These are phyloP conservation scores for Gobionotothen gibberifrons DNA, from an alignment of 2,797 vertebrate genomes.

Conservation along the genomic window DNA sequence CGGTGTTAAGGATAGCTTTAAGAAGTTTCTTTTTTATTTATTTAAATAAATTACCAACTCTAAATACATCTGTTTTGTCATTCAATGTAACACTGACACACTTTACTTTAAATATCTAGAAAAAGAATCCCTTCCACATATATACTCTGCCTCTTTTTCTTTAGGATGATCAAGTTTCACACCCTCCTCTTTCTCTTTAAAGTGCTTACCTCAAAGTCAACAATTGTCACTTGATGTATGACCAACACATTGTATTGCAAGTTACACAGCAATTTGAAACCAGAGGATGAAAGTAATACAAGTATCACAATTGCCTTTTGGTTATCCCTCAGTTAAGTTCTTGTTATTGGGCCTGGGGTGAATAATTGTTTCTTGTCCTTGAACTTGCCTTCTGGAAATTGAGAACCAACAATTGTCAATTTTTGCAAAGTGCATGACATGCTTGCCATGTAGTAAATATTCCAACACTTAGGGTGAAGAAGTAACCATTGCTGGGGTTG, in stretches of 20 bases:
- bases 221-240: conserved; percentile 10
- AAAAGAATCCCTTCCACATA: background rate
- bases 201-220: conserved; percentile 13
- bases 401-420: background rate
- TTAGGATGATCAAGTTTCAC: conserved; percentile 1
- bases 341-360: conserved; percentile 28
- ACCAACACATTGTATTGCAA: conserved; percentile 10
- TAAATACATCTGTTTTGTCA: conserved; percentile 10
- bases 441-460: conserved; percentile 9
- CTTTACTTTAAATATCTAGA: background rate
- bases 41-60: background rate
- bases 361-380: conserved; percentile 25
- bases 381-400: background rate
- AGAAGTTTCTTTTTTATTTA: background rate
- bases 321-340: conserved; percentile 26
- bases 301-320: conserved; percentile 38
- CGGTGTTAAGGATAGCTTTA: conserved; percentile 3
- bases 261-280: conserved; percentile 36
- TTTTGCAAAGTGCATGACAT: conserved; percentile 21
- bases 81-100: background rate
- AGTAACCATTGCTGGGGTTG: background rate
- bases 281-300: conserved; percentile 33
- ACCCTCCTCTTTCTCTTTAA: conserved; percentile 1
- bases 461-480: background rate
- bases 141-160: background rate